Base-by-base conservation (phyloP, 1,140 invertebrate genomes). In the Aphelenchoides avenae region DNA sequence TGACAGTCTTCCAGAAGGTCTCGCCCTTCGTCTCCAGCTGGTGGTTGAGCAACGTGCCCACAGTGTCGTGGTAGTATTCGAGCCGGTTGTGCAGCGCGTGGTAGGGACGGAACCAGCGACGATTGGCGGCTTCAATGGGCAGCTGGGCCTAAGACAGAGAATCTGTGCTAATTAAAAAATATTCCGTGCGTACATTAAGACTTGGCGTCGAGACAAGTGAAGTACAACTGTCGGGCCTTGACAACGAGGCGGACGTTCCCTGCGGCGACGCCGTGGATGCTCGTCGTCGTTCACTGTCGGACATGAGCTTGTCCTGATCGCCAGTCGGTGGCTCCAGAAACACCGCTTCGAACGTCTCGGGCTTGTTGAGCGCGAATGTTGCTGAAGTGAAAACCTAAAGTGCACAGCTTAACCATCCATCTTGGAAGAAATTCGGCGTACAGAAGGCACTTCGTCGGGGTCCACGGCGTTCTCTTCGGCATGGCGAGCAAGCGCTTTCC, bases 341-440 rank as follows among this genome's bases (percentile, higher is more conserved):
- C n/a, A 95, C 88, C 64, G 86, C 83, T 61, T 85, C 84, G 78
- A 95, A 95, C 58, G 88, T 88, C 54, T 86, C 83, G 36, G 84
- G 81, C 74, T 89, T 84, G 68, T 86, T 87, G 37, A 95, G 81
- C 73, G 86, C 84, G 77, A 96, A 86, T 53, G 84, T 84, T 5
- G 85, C 84, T 72, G 86, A 85, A 70, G 91, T 84, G 81, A 93
- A 95, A 71, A 93, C 86, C 78, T 83, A 70, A 24, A 77, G n/a
- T n/a, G n/a, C n/a, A n/a, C n/a, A 78, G 58, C 40, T 49, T 43
- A 37, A 36, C 48, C 5, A 55, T 33, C 26, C 37, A 43, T 5
- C 33, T 24, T 56, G 9, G 36, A 57, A 6, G 7, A 1, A 44
- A 30, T 50, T 33, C 29, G n/a, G 42, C 44, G 66, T 73, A 80